A percentile compares a stretch with the other conserved stretches of the same genome.
Evolutionary conservation across 2,888 invertebrate species (phyloP).

Genomic region (Steinernema scapterisci): DNA sequence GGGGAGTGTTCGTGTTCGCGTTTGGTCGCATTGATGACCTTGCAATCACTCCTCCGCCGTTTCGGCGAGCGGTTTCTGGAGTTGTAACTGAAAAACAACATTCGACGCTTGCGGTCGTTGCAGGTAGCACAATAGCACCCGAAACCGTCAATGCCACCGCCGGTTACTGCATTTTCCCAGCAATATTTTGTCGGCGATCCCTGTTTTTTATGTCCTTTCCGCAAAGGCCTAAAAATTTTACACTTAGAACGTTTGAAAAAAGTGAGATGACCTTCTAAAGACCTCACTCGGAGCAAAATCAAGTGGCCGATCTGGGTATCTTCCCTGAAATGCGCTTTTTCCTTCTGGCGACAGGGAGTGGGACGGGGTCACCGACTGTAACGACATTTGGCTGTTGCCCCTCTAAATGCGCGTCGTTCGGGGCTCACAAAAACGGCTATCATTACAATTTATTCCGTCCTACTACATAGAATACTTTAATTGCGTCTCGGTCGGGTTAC

Average conservation of each 20-base stretch:
- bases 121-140: not conserved
- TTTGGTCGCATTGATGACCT: slow-evolving; percentile 18
- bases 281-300: slow-evolving; percentile 28
- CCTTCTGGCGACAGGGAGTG: slow-evolving; percentile 3
- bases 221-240: slow-evolving; percentile 1
- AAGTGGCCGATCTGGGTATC: not conserved
- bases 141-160: slow-evolving; percentile 10
- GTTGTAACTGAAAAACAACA: slow-evolving; percentile 32
- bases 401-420: slow-evolving; percentile 2
- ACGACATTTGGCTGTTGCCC: slow-evolving; percentile 4
- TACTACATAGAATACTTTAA: slow-evolving; percentile 22
- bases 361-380: slow-evolving; percentile 30
- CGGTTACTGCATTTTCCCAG: not conserved
- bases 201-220: not conserved
- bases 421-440: slow-evolving; percentile 30
- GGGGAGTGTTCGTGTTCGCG: not conserved
- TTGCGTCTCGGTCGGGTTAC: slow-evolving; percentile 17
- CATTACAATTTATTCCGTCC: slow-evolving; percentile 27
- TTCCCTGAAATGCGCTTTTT: slow-evolving; percentile 28
- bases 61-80: slow-evolving; percentile 8
- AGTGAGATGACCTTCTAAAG: slow-evolving; percentile 12
- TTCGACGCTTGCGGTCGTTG: slow-evolving; percentile 9
- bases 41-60: not conserved
- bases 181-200: slow-evolving; percentile 1
- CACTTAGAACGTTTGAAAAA: not conserved